Evolutionary conservation across 2,797 vertebrate genomes (phyloP).

Genomic region (Poliocrania exsul): DNA sequence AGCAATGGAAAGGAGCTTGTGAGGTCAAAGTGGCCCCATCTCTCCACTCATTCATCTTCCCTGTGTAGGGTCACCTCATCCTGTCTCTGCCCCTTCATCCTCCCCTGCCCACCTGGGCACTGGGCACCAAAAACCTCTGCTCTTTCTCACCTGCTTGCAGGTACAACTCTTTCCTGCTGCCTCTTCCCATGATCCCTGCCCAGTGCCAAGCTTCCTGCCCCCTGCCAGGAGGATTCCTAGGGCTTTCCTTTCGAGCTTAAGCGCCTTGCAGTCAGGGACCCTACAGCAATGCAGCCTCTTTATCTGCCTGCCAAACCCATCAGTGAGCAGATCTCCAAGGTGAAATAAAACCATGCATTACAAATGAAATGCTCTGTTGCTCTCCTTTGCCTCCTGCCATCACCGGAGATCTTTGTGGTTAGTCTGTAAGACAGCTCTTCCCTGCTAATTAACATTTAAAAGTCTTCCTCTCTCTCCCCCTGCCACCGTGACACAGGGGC

Average conservation of each 20-base stretch:
- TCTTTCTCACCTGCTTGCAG: neutral
- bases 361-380: slow-evolving; percentile 54
- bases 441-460: slow-evolving; percentile 64
- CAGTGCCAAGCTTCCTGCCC: neutral
- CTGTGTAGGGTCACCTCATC: neutral
- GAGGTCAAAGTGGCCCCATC: neutral
- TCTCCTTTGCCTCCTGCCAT: slow-evolving; percentile 49
- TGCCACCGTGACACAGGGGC: neutral
- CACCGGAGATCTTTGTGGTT: slow-evolving; percentile 49
- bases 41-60: neutral
- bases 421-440: slow-evolving; percentile 35
- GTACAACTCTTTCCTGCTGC: neutral
- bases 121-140: neutral
- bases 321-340: slow-evolving; percentile 48
- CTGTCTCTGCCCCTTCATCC: neutral
- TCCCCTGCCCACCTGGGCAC: neutral
- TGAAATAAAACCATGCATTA: slow-evolving; percentile 64
- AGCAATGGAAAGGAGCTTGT: neutral
- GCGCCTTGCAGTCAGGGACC: slow-evolving; percentile 31
- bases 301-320: slow-evolving; percentile 44
- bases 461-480: slow-evolving; percentile 38
- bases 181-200: neutral
- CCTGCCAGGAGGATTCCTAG: slow-evolving; percentile 7
- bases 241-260: slow-evolving; percentile 23
- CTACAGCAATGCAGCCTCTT: slow-evolving; percentile 39